phyloP scores from a whole-genome alignment of 2,888 invertebrate genomes.

The Eristalis intricaria region DNA sequence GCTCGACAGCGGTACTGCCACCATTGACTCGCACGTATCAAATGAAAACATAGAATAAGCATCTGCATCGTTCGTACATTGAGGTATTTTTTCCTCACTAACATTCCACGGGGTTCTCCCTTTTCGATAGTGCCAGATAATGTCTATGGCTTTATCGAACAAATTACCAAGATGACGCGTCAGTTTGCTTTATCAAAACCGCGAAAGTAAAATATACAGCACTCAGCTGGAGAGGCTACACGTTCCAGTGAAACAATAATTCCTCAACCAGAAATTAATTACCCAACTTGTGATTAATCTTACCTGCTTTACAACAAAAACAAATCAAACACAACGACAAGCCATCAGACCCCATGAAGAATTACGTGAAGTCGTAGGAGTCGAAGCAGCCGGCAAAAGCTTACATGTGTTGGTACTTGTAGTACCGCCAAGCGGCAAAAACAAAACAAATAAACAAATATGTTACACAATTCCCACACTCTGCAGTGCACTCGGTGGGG shows the following conservation, averaged over 20 bases:
- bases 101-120: background rate
- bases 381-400: background rate
- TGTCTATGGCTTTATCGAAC: background rate
- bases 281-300: background rate
- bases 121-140: background rate
- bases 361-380: slow-evolving; percentile 30
- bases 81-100: background rate
- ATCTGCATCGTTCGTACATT: background rate
- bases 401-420: background rate
- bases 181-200: slow-evolving; percentile 32
- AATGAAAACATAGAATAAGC: background rate
- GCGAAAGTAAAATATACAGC: background rate
- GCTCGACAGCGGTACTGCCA: background rate
- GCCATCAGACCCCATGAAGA: background rate
- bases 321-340: background rate
- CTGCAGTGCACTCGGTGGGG: slow-evolving; percentile 13
- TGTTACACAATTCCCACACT: slow-evolving; percentile 52
- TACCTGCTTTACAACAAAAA: background rate
- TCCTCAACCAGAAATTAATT: slow-evolving; percentile 14
- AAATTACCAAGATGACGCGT: slow-evolving; percentile 7
- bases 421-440: slow-evolving; percentile 5
- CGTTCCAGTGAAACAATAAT: background rate
- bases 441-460: slow-evolving; percentile 54
- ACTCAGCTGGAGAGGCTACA: background rate
- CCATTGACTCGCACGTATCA: slow-evolving; percentile 7